phyloP scores from a whole-genome alignment of 2,888 invertebrate genomes.

The Dolichomitus sp. region DNA sequence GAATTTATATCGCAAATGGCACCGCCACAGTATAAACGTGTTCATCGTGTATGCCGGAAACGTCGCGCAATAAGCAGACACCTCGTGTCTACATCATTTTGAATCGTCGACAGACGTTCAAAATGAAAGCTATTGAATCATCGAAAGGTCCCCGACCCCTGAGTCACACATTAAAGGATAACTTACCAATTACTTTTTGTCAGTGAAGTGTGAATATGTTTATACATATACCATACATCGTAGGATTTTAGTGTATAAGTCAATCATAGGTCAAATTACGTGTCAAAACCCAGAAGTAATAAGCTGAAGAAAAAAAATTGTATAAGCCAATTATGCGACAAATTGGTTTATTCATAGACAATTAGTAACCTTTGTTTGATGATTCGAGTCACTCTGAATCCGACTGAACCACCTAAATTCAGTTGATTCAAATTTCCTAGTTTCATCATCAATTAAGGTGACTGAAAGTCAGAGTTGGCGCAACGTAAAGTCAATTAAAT shows the following conservation, averaged over 20 bases:
- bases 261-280: not conserved
- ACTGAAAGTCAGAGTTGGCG: too few relatives aligned
- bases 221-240: not conserved
- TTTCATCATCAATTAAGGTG: too few relatives aligned
- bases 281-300: not conserved
- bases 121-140: conserved; percentile 3
- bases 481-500: too few relatives aligned
- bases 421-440: too few relatives aligned
- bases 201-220: not conserved
- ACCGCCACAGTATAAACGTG: not conserved
- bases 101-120: not conserved
- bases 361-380: too few relatives aligned
- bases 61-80: not conserved
- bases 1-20: not conserved
- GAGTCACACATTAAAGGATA: not conserved
- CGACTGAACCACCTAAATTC: too few relatives aligned
- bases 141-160: not conserved
- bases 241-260: not conserved
- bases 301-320: too few relatives aligned
- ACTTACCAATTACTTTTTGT: not conserved
- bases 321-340: too few relatives aligned
- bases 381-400: too few relatives aligned
- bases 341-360: too few relatives aligned
- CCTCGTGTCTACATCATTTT: conserved; percentile 1
- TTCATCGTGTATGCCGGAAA: conserved; percentile 3